Conservation (phyloP, 2,113 vertebrate genomes). For the Columbina picui region DNA sequence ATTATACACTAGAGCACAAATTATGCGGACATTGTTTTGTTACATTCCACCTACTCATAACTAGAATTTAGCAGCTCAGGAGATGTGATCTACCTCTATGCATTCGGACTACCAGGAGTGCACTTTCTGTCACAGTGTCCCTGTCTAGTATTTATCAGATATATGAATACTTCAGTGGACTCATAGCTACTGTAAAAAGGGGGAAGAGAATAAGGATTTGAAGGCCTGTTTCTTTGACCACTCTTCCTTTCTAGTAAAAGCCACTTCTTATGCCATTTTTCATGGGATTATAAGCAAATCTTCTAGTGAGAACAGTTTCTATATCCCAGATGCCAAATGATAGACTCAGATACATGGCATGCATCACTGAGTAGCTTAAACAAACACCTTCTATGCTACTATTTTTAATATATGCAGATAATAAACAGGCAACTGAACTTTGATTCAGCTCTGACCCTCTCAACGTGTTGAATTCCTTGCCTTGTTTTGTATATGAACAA, state of each 20-base stretch:
- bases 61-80: neutral
- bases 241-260: neutral
- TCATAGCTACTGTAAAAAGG: neutral
- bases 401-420: neutral
- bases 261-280: neutral
- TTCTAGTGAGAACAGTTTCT: neutral
- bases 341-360: neutral
- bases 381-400: neutral
- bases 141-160: neutral
- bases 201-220: neutral
- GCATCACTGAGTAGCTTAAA: neutral
- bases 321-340: constrained; percentile 16
- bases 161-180: neutral
- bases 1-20: neutral
- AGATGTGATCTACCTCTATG: neutral
- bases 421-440: neutral
- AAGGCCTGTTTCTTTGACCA: neutral
- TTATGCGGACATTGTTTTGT: neutral
- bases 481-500: neutral
- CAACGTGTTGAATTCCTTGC: neutral
- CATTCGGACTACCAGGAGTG: neutral
- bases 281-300: neutral
- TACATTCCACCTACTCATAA: neutral
- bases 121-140: neutral
- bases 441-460: neutral